These are phyloP conservation scores for Plagiodera versicolora DNA, from an alignment of 2,888 invertebrate genomes.

Conservation along the genomic window DNA sequence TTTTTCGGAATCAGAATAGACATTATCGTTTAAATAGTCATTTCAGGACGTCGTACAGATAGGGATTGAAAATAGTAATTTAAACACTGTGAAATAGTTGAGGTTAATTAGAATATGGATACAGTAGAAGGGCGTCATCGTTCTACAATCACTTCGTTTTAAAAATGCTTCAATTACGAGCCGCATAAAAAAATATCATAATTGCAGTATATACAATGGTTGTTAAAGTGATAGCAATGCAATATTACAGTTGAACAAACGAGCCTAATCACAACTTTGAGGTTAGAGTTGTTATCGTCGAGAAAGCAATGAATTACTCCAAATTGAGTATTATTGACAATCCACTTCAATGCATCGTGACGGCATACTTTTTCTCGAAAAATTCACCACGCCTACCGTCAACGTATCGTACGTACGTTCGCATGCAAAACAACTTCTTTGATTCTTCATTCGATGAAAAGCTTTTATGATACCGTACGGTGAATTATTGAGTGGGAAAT, in stretches of 20 bases:
- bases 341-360: conserved; percentile 12
- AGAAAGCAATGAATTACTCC: conserved; percentile 19
- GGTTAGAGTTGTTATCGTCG: conserved; percentile 16
- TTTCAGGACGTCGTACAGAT: too few species aligned
- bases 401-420: background rate
- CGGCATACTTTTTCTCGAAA: conserved; percentile 21
- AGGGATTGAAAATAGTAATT: too few species aligned
- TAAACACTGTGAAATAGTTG: background rate
- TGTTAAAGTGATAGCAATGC: background rate
- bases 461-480: conserved; percentile 13
- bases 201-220: background rate
- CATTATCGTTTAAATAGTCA: too few species aligned
- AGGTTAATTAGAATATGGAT: background rate
- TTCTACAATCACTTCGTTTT: background rate
- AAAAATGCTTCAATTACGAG: background rate
- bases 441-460: conserved; percentile 14
- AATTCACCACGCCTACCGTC: background rate
- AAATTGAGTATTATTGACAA: conserved; percentile 18
- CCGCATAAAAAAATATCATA: background rate
- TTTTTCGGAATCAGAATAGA: too few species aligned
- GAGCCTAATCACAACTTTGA: conserved; percentile 8
- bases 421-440: conserved; percentile 13
- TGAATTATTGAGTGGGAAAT: conserved; percentile 19
- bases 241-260: background rate
- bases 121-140: background rate